Conservation (phyloP, 2,888 invertebrate genomes). For the Drosophila rellima region DNA sequence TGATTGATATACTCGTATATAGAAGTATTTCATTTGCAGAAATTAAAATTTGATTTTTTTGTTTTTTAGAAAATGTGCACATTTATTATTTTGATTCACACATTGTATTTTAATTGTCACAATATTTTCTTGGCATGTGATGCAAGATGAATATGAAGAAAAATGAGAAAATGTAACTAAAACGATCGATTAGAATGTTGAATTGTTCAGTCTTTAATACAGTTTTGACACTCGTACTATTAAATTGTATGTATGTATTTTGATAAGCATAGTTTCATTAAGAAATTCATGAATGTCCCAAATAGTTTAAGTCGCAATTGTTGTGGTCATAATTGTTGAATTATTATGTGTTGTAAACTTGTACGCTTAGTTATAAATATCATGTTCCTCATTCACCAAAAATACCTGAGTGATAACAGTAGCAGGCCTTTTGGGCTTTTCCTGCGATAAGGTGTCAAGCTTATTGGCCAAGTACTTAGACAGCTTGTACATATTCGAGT, state of each 20-base stretch:
- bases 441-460: slow-evolving; percentile 14
- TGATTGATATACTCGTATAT: no score
- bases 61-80: no score
- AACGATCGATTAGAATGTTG: no score
- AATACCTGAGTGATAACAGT: slow-evolving; percentile 17
- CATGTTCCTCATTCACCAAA: slow-evolving; percentile 12
- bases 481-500: neutral
- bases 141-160: no score
- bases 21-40: no score
- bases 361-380: slow-evolving; percentile 20
- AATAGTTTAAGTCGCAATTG: slow-evolving; percentile 37
- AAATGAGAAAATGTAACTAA: no score
- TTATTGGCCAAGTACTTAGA: neutral
- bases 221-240: neutral
- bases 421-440: slow-evolving; percentile 16
- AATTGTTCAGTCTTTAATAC: no score
- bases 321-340: neutral
- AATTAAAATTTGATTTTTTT: no score
- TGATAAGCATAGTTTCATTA: neutral
- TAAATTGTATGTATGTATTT: no score
- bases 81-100: no score
- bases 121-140: no score
- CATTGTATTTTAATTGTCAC: no score
- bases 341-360: slow-evolving; percentile 4
- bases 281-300: neutral